Percentiles rank a stretch among this genome's conserved stretches.
These are phyloP conservation scores for Palaemon carinicauda DNA, from an alignment of 1,140 invertebrate genomes.

Conservation along the genomic window DNA sequence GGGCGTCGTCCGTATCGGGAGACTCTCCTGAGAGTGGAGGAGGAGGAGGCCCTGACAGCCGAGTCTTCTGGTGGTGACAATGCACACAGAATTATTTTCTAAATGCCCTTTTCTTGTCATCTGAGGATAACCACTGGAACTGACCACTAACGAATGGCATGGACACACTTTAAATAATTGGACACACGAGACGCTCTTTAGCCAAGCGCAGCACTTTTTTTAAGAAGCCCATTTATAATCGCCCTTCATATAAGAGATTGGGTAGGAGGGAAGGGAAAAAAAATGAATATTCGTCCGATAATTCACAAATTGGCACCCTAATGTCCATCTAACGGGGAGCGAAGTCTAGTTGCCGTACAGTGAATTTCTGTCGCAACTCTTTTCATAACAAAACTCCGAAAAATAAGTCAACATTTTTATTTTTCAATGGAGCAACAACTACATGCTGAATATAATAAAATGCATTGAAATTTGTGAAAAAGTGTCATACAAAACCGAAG, in stretches of 20 bases:
- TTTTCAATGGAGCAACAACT: slow-evolving; percentile 14
- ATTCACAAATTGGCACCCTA: slow-evolving; percentile 44
- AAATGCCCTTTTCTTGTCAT: too few species aligned
- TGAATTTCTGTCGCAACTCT: slow-evolving; percentile 9
- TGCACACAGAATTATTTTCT: too few species aligned
- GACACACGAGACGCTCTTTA: too few species aligned
- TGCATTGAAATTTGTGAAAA: slow-evolving; percentile 47
- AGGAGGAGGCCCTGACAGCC: background rate
- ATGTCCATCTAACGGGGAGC: slow-evolving; percentile 15
- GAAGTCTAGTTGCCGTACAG: background rate
- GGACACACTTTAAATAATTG: too few species aligned
- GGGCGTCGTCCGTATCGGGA: background rate
- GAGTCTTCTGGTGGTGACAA: too few species aligned
- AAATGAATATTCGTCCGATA: slow-evolving; percentile 37
- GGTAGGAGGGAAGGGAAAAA: background rate
- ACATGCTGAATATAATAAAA: slow-evolving; percentile 39
- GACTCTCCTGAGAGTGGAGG: background rate
- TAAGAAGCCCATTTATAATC: too few species aligned
- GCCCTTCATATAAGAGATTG: background rate
- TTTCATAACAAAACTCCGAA: slow-evolving; percentile 7
- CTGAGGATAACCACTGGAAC: too few species aligned
- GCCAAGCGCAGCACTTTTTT: too few species aligned
- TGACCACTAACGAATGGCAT: too few species aligned
- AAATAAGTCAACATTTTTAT: slow-evolving; percentile 43
- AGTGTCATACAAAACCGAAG: slow-evolving; percentile 27